phyloP scores from a whole-genome alignment of 2,888 invertebrate species.

The Acanthopleura granulata region DNA sequence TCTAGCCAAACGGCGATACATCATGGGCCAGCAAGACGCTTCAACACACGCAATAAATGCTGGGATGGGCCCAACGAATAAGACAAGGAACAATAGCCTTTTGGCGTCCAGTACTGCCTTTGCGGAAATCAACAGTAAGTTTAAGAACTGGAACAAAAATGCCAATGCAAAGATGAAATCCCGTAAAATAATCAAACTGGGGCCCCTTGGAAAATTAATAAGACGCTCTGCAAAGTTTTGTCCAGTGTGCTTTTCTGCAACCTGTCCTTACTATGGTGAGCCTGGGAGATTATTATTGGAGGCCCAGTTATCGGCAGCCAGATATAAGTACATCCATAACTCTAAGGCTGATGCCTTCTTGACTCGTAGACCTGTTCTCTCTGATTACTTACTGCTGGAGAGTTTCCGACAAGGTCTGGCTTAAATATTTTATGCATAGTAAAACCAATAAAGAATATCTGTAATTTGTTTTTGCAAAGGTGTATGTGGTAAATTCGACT shows the following conservation, averaged over 20 bases:
- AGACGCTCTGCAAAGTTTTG: not conserved
- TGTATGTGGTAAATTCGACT: too few relatives aligned
- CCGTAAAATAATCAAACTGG: not conserved
- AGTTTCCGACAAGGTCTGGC: not conserved
- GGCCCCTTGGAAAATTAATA: not conserved
- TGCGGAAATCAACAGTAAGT: not conserved
- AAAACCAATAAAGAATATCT: too few relatives aligned
- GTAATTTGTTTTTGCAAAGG: too few relatives aligned
- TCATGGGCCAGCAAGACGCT: not conserved
- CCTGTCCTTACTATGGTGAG: not conserved
- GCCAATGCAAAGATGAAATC: not conserved
- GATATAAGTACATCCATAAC: not conserved
- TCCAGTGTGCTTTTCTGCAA: not conserved
- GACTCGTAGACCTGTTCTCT: not conserved
- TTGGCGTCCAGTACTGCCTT: not conserved
- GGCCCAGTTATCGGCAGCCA: not conserved
- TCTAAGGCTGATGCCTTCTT: not conserved
- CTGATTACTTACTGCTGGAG: not conserved
- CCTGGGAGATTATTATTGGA: conserved; percentile 4
- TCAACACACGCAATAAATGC: not conserved
- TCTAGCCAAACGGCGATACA: not conserved
- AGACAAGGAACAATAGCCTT: not conserved
- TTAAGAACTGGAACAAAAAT: not conserved
- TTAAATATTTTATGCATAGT: too few relatives aligned
- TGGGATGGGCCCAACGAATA: not conserved